Base-by-base conservation (phyloP, 2,113 vertebrate species). In the Lepisosteus osseus region DNA sequence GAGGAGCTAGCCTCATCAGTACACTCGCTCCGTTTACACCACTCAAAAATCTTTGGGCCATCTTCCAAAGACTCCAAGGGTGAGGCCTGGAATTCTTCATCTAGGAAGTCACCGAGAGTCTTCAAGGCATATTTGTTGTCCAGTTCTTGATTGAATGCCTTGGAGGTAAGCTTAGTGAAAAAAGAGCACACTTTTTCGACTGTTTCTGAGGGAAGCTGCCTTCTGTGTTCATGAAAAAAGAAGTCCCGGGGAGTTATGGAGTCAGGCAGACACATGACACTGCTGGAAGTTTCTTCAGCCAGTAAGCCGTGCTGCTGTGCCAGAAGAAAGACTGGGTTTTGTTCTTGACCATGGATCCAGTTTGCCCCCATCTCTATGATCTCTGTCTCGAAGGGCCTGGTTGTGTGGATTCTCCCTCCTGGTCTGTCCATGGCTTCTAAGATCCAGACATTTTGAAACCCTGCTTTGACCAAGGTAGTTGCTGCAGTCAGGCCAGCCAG, bases 11-110 rank as follows among this genome's bases (percentile, higher is more conserved):
- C 85, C 55, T 86, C 82, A 3, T 87, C 84, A 7, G 83, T 75
- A 42, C 85, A 86, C 62, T 83, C 82, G 6, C 7, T 66, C 61
- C 84, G 77, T 47, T 87, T 87, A 69, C 84, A 87, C 85, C 85
- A 87, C 71, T 87, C 82, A 61, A 79, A 87, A 17, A 87, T 67
- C 14, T 64, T 74, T 17, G 51, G 43, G 13, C 17, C 66, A 11
- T 74, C 74, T 67, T 76, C 43, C 4, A 66, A 54, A 0, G 14
- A 40, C 2, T 57, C 71, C 65, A 80, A 40, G 29, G n/a, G 9
- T 1, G 71, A 73, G 40, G 67, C 54, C 6, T 42, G 17, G 68
- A 80, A 86, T 29, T 73, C 76, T 7, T 68, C 56, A 29, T 84
- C 85, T 13, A 86, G 73, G 78, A 83, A 87, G 56, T 68, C 71